Evolutionary conservation across 2,797 vertebrate species (phyloP), one percentile per base, ranked within the genome.

Genomic region (Phoxinus dragarum): DNA sequence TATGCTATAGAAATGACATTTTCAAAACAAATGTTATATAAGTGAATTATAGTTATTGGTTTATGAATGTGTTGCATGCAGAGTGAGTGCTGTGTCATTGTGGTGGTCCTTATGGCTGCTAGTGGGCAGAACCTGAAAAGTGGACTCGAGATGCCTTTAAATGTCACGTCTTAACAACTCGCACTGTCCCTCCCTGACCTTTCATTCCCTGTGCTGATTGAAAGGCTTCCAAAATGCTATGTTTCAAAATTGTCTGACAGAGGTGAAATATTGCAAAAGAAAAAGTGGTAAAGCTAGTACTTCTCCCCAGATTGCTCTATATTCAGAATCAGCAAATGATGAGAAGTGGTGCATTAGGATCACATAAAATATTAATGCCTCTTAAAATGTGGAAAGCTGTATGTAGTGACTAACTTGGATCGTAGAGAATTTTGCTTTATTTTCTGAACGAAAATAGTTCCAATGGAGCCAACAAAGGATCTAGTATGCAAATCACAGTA

Each of bases 201-300:
- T 94, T 95, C 94, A 92, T 95, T 94, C 93, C 91, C 91, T 92
- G 84, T 91, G 86, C 89, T 94, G 95, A 96, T 94, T 95, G 95
- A 64, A 96, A 94, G 93, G 92, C 91, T 95, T 96, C 92, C 93
- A 94, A 96, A 96, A 95, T 94, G 92, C 93, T 92, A 89, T 88
- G 91, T 78, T 77, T 69, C 66, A 78, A 71, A 77, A 71, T 52
- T 71, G 38, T 91, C 94, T 90, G 88, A 93, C 94, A 96, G 91
- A 93, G 91, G 90, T 92, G 75, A 92, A 91, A 91, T 94, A 94
- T n/a, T 14, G 38, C 56, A 52, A 9, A 40, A 47, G 68, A 77
- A 85, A 83, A 67, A 52, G 47, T 47, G 91, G 92, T 93, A 95
- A 95, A 94, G 92, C 94, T 93, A 94, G 95, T 93, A 94, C 94